These are phyloP conservation scores for Caranx ignobilis DNA, from an alignment of 2,113 vertebrate genomes.

Conservation along the genomic window DNA sequence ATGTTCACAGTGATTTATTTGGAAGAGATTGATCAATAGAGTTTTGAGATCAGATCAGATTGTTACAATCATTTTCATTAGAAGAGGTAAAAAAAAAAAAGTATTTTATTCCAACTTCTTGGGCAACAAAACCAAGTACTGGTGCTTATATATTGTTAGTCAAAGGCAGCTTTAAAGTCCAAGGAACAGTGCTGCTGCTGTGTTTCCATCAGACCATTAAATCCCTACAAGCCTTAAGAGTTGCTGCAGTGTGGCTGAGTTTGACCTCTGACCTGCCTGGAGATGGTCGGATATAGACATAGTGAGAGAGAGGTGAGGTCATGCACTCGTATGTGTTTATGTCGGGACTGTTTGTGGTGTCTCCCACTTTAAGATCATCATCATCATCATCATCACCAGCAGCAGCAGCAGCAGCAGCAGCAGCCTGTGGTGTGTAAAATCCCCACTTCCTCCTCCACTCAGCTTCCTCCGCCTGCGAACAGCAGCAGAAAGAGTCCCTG, in stretches of 20 bases:
- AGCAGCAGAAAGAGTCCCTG: background rate
- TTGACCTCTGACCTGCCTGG: background rate
- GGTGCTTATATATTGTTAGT: no score
- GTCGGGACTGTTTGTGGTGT: background rate
- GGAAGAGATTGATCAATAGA: no score
- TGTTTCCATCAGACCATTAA: background rate
- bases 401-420: no score
- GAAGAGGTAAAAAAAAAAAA: no score
- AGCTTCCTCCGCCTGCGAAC: constrained; percentile 38
- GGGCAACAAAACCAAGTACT: no score
- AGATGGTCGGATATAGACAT: background rate
- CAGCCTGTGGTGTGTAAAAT: constrained; percentile 19
- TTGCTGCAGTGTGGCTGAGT: background rate
- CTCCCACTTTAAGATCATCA: background rate
- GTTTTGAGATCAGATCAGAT: no score
- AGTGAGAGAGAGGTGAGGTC: background rate
- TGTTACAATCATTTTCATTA: no score
- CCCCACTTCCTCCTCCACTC: constrained; percentile 58
- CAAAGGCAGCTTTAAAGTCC: no score
- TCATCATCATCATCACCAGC: no score
- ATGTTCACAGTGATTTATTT: no score
- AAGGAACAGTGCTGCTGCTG: no score
- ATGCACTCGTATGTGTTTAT: background rate
- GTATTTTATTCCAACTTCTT: no score
- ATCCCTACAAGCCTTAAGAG: background rate